Base-by-base conservation (phyloP, 2,888 invertebrate species). In the Chorisops tibialis region DNA sequence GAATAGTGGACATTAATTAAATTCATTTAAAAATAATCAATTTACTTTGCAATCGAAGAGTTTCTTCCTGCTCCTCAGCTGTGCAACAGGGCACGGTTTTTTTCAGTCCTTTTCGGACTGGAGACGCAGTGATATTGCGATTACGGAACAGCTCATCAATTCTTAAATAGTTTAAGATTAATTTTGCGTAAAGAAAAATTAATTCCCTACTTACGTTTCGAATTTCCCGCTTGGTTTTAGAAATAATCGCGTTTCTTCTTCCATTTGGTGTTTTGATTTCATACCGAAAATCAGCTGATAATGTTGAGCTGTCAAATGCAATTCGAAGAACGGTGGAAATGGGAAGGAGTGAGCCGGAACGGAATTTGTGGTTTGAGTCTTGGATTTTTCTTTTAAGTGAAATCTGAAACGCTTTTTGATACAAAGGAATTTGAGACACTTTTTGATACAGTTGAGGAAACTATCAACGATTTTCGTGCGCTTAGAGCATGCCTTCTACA, bases 11-110 rank as follows among this genome's bases (percentile, higher is more conserved):
- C n/a, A 58, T 38, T 2, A 56, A 39, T 1, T 5, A 22, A 48
- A 12, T 9, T 6, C 30, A 19, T 2, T 52, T 14, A 38, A 18
- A 18, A 14, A 48, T 21, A 7, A 16, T 43, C 7, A 19, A 22
- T 18, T n/a, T 24, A 62, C 62, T 47, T 18, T 37, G 38, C 11
- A 62, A n/a, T 48, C 45, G 39, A 3, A 39, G 11, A 19, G 59
- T 22, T 50, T 62, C 59, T 2, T 50, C 35, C 22, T 49, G 16
- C 41, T 64, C 64, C 22, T 61, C 61, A 7, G 52, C 19, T 3
- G 61, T 52, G 2, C 61, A 59, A 47, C 51, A 51, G 19, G 52
- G 16, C 1, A 35, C 22, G 11, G 59, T 39, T 35, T 56, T 62
- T 43, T 62, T 64, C 9, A 47, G 37, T 1, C 64, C 61, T 19